Percentiles rank a stretch among this genome's conserved stretches.
Conservation (phyloP, 92 coral and sea anemone genomes). For the Epizoanthus rinbou region DNA sequence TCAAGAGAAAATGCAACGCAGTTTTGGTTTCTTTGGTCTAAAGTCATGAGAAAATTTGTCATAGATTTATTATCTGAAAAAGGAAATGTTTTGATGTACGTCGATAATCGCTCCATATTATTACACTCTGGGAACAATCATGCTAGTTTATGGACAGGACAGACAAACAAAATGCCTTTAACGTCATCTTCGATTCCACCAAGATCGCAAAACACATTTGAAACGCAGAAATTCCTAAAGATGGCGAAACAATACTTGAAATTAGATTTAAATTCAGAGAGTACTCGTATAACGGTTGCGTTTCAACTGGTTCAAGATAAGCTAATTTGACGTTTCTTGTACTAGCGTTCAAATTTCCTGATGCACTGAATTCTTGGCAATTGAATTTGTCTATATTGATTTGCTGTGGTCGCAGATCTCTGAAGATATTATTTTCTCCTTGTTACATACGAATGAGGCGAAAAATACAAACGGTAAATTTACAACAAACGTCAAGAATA, state of each 20-base stretch:
- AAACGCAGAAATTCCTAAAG: not conserved
- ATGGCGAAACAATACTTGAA: not conserved
- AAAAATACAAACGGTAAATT: too few relatives aligned
- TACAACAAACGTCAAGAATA: too few relatives aligned
- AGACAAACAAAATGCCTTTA: slow-evolving; percentile 1
- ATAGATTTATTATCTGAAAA: not conserved
- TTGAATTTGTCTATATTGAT: slow-evolving; percentile 3
- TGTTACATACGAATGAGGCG: not conserved
- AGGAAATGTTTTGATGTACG: not conserved
- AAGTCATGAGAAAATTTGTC: not conserved
- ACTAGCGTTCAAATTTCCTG: not conserved
- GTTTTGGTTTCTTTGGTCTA: not conserved
- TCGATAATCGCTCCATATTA: not conserved
- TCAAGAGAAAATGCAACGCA: not conserved
- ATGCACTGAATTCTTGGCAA: not conserved
- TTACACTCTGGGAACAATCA: not conserved
- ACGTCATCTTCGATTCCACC: not conserved
- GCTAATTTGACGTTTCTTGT: not conserved
- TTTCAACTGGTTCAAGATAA: not conserved
- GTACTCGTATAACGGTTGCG: slow-evolving; percentile 6
- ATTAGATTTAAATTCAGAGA: not conserved
- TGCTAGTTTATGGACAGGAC: not conserved
- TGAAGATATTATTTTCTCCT: not conserved
- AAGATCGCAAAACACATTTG: not conserved
- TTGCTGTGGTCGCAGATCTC: slow-evolving; percentile 21